Base-by-base conservation (phyloP, 2,888 invertebrate species). In the Trachelus stipa region DNA sequence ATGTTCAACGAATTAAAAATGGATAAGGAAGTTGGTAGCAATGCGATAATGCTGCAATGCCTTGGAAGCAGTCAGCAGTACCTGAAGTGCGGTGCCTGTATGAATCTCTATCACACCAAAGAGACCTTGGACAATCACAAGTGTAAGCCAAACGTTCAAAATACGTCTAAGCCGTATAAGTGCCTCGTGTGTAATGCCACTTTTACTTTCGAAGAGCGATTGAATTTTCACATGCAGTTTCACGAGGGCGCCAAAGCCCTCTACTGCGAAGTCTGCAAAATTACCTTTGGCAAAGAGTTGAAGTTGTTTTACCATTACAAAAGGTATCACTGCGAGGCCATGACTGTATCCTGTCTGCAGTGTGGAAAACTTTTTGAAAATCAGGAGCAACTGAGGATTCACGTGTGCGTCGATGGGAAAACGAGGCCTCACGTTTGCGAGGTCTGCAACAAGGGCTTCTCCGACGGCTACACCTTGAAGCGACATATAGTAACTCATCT, bases 401-500 rank as follows among this genome's bases (percentile, higher is more conserved):
- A 88, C 73, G 77, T 89, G 3, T 88, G 88, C 73, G 69, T 82
- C 4, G 88, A 88, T 34, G 88, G 88, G 0, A 89, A 89, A 69
- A 86, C 82, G 4, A 84, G 89, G 1, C 85, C 87, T 1, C 88
- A 88, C 73, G 83, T 88, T 3, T 88, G 88, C 75, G 86, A 88
- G 6, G 85, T 89, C 3, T 88, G 88, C 74, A 87, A 82, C 35
- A 88, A 88, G 77, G 87, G 89, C 31, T 89, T 88, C 40, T 83
- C 87, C 15, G 89, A 88, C 75, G 88, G 88, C 2, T 88, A 88
- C 81, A 88, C 88, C 0, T 79, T 88, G 34, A 88, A 88, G 56
- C 85, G 88, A 69, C 88, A 88, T 31, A 80, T 88, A 30, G 88
- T 88, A 0, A 88, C 89, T 2, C 88, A 88, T 69, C 78, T 88